Percentiles rank a stretch among this genome's conserved stretches.
Conservation (phyloP, 2,113 vertebrate species). For the Myanophis thanlyinensis region DNA sequence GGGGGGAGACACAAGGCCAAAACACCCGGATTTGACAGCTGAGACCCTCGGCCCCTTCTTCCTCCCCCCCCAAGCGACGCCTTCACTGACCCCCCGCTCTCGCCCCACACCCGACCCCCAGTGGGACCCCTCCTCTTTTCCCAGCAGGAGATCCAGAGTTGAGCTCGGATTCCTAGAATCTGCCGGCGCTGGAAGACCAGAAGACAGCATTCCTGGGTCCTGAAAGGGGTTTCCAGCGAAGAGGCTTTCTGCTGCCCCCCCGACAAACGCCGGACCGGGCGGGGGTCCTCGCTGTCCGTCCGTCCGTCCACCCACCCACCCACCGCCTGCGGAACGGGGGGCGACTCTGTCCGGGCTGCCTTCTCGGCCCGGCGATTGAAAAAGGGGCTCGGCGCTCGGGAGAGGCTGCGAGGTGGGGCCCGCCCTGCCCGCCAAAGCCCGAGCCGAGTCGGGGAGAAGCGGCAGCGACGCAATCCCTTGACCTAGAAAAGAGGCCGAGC, state of each 20-base stretch:
- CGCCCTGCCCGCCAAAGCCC: neutral
- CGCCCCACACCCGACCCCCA: no score
- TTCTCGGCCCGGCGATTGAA: neutral
- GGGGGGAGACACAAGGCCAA: neutral
- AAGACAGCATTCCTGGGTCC: no score
- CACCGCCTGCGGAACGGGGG: neutral
- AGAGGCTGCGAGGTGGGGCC: neutral
- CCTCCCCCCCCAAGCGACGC: no score
- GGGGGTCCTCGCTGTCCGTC: neutral
- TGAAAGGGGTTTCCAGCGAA: no score
- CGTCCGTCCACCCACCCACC: no score
- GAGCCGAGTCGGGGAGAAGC: neutral
- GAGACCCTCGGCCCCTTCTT: no score
- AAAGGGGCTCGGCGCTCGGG: neutral
- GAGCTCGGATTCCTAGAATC: accelerated
- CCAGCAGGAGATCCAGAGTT: neutral
- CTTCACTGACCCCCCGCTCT: neutral
- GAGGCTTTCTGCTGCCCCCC: neutral
- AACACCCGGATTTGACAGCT: neutral
- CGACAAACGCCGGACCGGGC: neutral
- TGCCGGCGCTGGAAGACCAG: no score
- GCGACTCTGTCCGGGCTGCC: neutral
- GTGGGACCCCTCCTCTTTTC: neutral
- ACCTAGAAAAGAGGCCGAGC: neutral
- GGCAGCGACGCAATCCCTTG: neutral